phyloP scores from a whole-genome alignment of 2,888 invertebrate genomes.

The Leptinotarsa rubiginosa region DNA sequence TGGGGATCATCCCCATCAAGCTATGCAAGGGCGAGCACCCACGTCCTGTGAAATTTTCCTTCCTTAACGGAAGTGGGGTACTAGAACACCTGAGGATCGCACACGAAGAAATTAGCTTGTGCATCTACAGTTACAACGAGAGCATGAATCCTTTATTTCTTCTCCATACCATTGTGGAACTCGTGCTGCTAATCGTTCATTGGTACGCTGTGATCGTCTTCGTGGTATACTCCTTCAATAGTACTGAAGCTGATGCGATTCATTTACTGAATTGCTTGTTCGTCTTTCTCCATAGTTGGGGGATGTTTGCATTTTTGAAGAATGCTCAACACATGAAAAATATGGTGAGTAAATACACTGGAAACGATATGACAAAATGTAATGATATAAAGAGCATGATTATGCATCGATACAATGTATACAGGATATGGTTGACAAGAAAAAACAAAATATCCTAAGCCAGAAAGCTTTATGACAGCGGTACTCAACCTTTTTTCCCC shows the following conservation, averaged over 20 bases:
- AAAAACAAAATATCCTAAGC: no score
- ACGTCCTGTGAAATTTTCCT: slow-evolving; percentile 45
- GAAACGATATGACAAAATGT: neutral
- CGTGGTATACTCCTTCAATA: slow-evolving; percentile 59
- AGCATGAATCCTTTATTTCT: slow-evolving; percentile 62
- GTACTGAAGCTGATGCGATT: slow-evolving; percentile 56
- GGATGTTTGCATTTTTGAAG: slow-evolving; percentile 61
- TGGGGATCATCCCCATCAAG: slow-evolving; percentile 55
- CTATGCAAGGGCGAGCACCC: slow-evolving; percentile 59
- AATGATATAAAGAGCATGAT: no score
- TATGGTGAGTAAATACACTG: slow-evolving; percentile 57
- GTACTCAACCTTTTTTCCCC: no score
- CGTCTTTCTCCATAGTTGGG: slow-evolving; percentile 59
- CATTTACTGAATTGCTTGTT: slow-evolving; percentile 61
- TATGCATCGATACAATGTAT: no score
- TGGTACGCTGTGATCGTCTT: slow-evolving; percentile 64
- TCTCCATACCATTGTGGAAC: slow-evolving; percentile 59
- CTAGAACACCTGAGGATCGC: slow-evolving; percentile 61
- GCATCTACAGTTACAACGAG: slow-evolving; percentile 59
- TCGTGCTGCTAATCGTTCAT: slow-evolving; percentile 61
- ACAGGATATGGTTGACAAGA: no score
- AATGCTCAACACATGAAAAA: slow-evolving; percentile 61
- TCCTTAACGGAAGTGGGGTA: slow-evolving; percentile 52
- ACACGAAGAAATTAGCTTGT: slow-evolving; percentile 62
- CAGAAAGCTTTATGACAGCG: no score